phyloP scores from a whole-genome alignment of 2,113 vertebrate species.

The Ranitomeya imitator region DNA sequence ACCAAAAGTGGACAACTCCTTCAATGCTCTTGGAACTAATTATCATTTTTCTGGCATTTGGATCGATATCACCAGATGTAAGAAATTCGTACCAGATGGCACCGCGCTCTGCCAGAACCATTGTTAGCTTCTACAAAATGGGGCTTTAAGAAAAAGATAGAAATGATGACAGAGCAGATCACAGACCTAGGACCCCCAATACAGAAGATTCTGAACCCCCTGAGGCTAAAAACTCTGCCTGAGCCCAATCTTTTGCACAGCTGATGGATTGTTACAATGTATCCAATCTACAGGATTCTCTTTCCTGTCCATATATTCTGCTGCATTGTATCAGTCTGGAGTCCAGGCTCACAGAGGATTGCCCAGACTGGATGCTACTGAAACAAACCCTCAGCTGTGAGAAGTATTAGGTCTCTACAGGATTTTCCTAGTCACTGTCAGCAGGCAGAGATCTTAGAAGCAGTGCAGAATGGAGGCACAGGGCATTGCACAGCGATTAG shows the following conservation, averaged over 20 bases:
- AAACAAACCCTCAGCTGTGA: not conserved
- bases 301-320: not conserved
- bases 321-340: not conserved
- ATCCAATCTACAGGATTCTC: not conserved
- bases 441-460: too few species aligned
- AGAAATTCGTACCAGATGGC: not conserved
- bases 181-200: not conserved
- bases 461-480: too few species aligned
- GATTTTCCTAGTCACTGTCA: too few species aligned
- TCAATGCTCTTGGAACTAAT: slow-evolving; percentile 32
- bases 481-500: not conserved
- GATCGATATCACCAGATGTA: not conserved
- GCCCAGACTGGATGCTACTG: not conserved
- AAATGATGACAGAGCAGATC: not conserved
- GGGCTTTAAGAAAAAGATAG: not conserved
- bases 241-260: too few species aligned
- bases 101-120: not conserved
- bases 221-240: too few species aligned
- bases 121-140: not conserved
- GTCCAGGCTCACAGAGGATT: not conserved
- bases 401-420: not conserved
- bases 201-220: too few species aligned
- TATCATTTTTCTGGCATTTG: not conserved
- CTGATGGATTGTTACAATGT: too few species aligned
- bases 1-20: not conserved